Conservation (phyloP, 2,888 invertebrate species). For the Tiliacea citrago region DNA sequence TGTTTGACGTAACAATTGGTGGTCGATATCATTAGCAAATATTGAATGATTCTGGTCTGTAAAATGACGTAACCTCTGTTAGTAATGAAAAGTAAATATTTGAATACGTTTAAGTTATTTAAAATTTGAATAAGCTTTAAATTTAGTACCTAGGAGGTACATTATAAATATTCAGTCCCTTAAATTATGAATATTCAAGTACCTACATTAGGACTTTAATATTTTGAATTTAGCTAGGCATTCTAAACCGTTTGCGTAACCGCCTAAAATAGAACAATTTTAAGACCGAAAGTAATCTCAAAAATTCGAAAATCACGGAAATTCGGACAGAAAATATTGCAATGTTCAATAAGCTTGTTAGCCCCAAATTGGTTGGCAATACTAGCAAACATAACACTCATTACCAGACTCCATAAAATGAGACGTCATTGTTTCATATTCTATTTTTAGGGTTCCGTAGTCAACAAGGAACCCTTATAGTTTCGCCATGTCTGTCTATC, state of each 20-base stretch:
- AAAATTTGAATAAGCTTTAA: slow-evolving; percentile 24
- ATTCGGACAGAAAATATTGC: neutral
- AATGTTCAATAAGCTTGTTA: slow-evolving; percentile 7
- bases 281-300: slow-evolving; percentile 13
- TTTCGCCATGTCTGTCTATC: too few species aligned
- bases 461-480: too few species aligned
- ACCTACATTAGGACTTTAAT: slow-evolving; percentile 17
- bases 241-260: slow-evolving; percentile 1
- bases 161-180: slow-evolving; percentile 47
- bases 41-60: neutral
- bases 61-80: neutral
- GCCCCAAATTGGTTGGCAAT: slow-evolving; percentile 12
- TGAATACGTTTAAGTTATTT: slow-evolving; percentile 7
- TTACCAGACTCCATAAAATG: slow-evolving; percentile 1
- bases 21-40: neutral
- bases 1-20: neutral
- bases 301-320: too few species aligned
- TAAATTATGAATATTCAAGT: slow-evolving; percentile 54
- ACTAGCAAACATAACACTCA: slow-evolving; percentile 3
- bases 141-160: neutral
- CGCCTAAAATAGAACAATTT: slow-evolving; percentile 15
- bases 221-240: slow-evolving; percentile 32
- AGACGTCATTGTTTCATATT: slow-evolving; percentile 28
- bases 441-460: neutral
- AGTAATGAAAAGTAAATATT: neutral